Evolutionary conservation across 2,888 invertebrate species (phyloP), one percentile per base, ranked within the genome.

Genomic region (Philaethria dido): DNA sequence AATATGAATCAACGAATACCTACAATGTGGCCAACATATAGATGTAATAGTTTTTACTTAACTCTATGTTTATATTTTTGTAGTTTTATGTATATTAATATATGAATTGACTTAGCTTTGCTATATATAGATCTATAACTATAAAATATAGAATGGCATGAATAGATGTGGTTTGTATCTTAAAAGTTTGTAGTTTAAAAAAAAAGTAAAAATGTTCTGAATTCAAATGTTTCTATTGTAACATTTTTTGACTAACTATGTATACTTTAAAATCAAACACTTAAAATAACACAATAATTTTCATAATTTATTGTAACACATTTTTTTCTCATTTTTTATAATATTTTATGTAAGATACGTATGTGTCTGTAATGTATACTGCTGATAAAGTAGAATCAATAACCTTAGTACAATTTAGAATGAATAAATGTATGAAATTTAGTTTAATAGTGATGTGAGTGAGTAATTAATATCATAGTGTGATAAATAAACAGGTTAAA

Each of bases 1-100:
- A 45, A 25, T 44, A 57, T 60, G 47, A 57, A 65, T 65, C 72
- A 72, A 68, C 68, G 64, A 73, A 73, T 65, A 68, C 44, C 42
- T 55, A 68, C 57, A 22, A 54, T 63, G 71, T 65, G 72, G 72
- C 72, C 72, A 73, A 73, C 64, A 62, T 45, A 65, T 52, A 69
- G 47, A 50, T 60, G 62, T 60, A 71, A 52, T 62, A 29, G 44
- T 22, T 68, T 62, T 61, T 60, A 66, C 64, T 65, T 64, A 22
- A 52, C 42, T 11, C 6, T 54, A 13, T 29, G 29, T 29, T 29
- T 16, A 25, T 62, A 36, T 55, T 36, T 54, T 55, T 61, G 42
- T 66, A 22, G 36, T 48, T 62, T 16, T 18, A 44, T 61, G 16
- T 36, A 66, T 66, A 57, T 57, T 66, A 44, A 45, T 60, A 61